Base-by-base conservation (phyloP, 2,797 vertebrate species). In the Artibeus lituratus region DNA sequence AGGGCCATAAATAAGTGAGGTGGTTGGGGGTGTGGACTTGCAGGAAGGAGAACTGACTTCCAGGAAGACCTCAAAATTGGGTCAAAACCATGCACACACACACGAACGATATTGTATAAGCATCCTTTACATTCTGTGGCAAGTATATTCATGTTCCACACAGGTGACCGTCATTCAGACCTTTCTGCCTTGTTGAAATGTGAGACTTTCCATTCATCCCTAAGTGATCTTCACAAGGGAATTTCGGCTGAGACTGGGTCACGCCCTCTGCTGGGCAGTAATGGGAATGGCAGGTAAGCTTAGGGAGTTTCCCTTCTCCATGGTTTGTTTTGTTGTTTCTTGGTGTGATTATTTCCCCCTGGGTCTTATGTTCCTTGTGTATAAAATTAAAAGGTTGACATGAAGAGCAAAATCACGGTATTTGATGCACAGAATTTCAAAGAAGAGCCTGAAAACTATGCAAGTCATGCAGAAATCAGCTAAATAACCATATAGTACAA, bases 211-310 rank as follows among this genome's bases (percentile, higher is more conserved):
- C 37, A 11, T 73, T 69, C 10, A 24, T 59, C 11, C 53, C 55
- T 65, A 32, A n/a, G 37, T 16, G 18, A 3, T 7, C 1, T 26
- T 55, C 37, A 0, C 6, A 10, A 62, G 44, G 47, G 42, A 80
- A 53, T 55, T 62, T 26, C 29, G 11, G n/a, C 29, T 12, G 7
- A 32, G 29, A 8, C 70, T 6, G 44, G 1, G 5, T n/a, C 5
- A 32, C 2, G 8, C 55, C 8, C 8, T 35, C 22, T 26, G 37
- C 4, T 0, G 1, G n/a, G 21, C 3, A 51, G 9, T 1, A 6
- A 26, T 10, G 9, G 29, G 24, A 42, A 2, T 1, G 8, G 5
- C 7, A 37, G 12, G 19, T 9, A 42, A 44, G 39, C 12, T 39
- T 10, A 5, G 26, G 16, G 18, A 12, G 12, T 19, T 87, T 76